Evolutionary conservation across 2,888 invertebrate genomes (phyloP).

Genomic region (Coremacera marginata): DNA sequence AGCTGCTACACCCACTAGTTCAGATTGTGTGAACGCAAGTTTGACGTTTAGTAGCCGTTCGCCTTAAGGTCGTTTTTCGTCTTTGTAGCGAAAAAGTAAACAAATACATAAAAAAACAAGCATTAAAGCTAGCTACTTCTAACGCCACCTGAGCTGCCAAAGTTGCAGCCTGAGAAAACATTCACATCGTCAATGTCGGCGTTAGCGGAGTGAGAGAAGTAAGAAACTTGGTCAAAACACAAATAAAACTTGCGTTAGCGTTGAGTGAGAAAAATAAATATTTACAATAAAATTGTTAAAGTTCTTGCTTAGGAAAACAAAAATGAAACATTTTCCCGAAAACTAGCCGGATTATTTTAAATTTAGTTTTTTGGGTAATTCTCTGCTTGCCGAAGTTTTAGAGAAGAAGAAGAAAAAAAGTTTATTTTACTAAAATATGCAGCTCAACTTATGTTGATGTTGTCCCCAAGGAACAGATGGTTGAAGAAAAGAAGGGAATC

Average conservation of each 20-base stretch:
- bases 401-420: background rate
- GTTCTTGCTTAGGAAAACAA: background rate
- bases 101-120: conserved; percentile 17
- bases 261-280: conserved; percentile 2
- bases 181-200: background rate
- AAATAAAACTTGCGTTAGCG: conserved; percentile 7
- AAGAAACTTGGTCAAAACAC: conserved; percentile 15
- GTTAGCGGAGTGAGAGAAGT: background rate
- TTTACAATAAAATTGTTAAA: conserved; percentile 18
- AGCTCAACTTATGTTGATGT: too few relatives aligned
- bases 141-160: background rate
- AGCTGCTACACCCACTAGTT: background rate
- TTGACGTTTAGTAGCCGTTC: background rate
- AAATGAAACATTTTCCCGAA: background rate
- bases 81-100: background rate
- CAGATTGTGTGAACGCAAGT: conserved; percentile 2
- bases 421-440: background rate
- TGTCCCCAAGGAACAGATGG: too few relatives aligned
- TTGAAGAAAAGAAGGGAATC: too few relatives aligned
- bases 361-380: background rate
- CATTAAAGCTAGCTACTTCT: conserved; percentile 15
- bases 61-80: background rate
- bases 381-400: background rate
- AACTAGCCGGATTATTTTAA: background rate
- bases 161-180: background rate